Evolutionary conservation across 2,113 vertebrate genomes (phyloP).

Genomic region (Grus americana): DNA sequence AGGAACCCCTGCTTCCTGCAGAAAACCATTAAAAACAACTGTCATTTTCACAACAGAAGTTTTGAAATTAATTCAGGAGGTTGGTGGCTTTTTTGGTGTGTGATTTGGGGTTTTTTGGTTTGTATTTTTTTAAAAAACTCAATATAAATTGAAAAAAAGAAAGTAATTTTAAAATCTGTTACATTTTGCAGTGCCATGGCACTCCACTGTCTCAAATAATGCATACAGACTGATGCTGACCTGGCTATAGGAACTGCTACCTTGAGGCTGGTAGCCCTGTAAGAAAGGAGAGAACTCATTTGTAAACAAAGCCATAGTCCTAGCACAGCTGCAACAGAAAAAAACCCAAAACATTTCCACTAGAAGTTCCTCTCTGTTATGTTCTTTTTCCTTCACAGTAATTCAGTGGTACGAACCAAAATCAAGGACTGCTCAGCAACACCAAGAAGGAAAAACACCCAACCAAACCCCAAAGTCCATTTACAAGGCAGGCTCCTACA

Average conservation of each 20-base stretch:
- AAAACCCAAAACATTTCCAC: background rate
- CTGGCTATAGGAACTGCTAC: background rate
- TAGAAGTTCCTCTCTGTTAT: no score
- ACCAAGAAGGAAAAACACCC: rapidly evolving
- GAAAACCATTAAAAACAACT: background rate
- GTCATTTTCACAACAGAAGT: background rate
- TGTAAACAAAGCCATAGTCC: background rate
- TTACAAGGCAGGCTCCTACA: background rate
- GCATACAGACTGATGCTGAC: background rate
- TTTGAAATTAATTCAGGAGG: background rate
- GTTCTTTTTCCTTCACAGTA: rapidly evolving
- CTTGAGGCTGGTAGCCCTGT: background rate
- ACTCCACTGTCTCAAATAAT: background rate
- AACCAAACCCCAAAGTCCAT: rapidly evolving
- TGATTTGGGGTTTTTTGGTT: no score
- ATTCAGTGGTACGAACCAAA: background rate
- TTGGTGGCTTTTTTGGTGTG: background rate
- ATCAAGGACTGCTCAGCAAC: background rate
- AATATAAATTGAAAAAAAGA: background rate
- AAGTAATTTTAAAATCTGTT: no score
- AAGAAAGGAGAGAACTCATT: background rate
- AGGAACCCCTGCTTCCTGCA: background rate
- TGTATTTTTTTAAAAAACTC: background rate
- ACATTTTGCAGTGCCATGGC: background rate
- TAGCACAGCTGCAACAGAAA: background rate